Evolutionary conservation across 2,888 invertebrate species (phyloP), one percentile per base, ranked within the genome.

Genomic region (Hyppa rectilinea): DNA sequence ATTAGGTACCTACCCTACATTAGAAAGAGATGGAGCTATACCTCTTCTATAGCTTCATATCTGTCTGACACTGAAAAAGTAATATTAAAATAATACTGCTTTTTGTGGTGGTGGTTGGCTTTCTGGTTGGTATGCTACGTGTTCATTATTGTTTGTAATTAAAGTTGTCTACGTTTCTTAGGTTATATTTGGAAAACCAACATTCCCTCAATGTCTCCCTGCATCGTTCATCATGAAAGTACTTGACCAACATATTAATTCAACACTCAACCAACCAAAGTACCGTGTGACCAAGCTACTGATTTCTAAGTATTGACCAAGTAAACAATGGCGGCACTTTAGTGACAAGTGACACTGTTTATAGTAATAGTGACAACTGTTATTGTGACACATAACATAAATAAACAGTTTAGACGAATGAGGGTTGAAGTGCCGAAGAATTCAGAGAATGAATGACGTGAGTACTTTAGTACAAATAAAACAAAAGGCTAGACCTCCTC

Each of bases 281-380:
- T 34, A 66, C 52, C 80, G 71, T 79, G 76, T 38, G 76, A 80
- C 26, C 52, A 45, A 43, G 38, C 76, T 45, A 47, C 77, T 40
- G 43, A 56, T 34, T 78, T 79, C 78, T 67, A 40, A 64, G 78
- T 76, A 80, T 47, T 70, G 45, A 45, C 58, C 71, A 85, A 62
- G 78, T 79, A 80, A 84, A 83, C 82, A 83, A 62, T 47, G 31
- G 66, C 71, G 78, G 77, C 50, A 67, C 75, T 81, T 74, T 12
- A 78, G 78, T 85, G 78, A 61, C 61, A 78, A 77, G 56, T 74
- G 81, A 85, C 75, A 80, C 53, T 75, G 71, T 81, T 71, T 80
- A 61, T 38, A 36, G 26, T 10, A 31, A 64, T 36, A 71, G 43
- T 71, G 52, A 56, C 62, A 38, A 47, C 14, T 43, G 12, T 55